These are phyloP conservation scores for Allygus modestus DNA, from an alignment of 2,888 invertebrate genomes.

Conservation along the genomic window DNA sequence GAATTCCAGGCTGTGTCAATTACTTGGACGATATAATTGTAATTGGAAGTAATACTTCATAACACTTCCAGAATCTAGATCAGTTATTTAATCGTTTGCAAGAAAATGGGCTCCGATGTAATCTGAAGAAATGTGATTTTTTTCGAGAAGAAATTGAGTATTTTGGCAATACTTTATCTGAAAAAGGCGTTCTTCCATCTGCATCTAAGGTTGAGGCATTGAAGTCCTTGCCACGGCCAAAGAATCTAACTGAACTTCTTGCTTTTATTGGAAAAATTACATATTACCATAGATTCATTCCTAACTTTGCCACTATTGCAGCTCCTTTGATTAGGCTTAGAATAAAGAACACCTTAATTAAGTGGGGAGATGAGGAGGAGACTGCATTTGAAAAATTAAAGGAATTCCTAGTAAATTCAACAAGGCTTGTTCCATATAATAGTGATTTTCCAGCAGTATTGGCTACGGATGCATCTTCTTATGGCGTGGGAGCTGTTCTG, in stretches of 20 bases:
- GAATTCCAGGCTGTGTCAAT: constrained; percentile 28
- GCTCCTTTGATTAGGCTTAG: constrained; percentile 13
- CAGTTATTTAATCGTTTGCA: neutral
- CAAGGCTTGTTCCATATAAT: constrained; percentile 10
- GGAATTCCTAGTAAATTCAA: neutral
- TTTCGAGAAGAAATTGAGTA: constrained; percentile 1
- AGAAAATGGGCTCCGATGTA: constrained; percentile 12
- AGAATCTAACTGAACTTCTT: constrained; percentile 38
- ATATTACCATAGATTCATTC: constrained; percentile 19
- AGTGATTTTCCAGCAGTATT: constrained; percentile 5
- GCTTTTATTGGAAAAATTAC: constrained; percentile 23
- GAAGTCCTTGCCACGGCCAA: constrained; percentile 15
- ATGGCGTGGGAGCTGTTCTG: neutral
- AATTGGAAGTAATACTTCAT: neutral
- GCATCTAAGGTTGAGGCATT: constrained; percentile 32
- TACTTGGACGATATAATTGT: constrained; percentile 23
- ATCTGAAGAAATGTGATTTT: neutral
- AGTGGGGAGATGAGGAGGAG: constrained; percentile 10
- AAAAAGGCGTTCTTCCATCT: neutral
- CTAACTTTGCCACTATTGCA: constrained; percentile 22
- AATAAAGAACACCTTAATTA: constrained; percentile 8
- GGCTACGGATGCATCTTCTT: neutral
- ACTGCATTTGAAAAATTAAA: constrained; percentile 1
- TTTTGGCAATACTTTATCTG: constrained; percentile 18
- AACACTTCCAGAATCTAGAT: constrained; percentile 12